Evolutionary conservation across 2,888 invertebrate species (phyloP), one percentile per base, ranked within the genome.

Genomic region (Alcis repandata): DNA sequence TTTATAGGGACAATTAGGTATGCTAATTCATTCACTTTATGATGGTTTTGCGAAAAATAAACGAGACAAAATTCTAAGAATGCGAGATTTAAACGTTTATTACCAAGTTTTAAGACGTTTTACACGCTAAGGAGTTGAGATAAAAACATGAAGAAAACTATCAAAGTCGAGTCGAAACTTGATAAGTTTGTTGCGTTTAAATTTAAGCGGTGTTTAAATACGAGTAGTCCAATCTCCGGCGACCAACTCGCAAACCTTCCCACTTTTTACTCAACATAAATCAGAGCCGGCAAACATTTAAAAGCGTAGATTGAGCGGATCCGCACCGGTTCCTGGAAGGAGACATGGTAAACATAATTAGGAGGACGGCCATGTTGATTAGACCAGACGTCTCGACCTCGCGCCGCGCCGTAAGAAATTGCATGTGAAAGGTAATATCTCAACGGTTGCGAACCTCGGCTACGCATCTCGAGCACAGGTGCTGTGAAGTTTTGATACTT

Each of bases 11-110:
- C 91, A 92, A 90, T 92, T 90, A 91, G 83, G 86, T 88, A 91
- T 91, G 91, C 87, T 91, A 90, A 92, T 92, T 88, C 87, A 85
- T 86, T 89, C 88, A 87, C 86, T 88, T 88, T 88, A 86, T 87
- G 88, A 84, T 81, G 83, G 81, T 81, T 86, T 87, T 84, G 82
- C 82, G 77, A 83, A 87, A 85, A 88, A 56, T 43, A 36, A 83
- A 80, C 71, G 76, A 69, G 77, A 79, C 75, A 82, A 87, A 87
- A 82, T 84, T 86, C 85, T 82, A 82, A 82, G 78, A 20, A 33
- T 36, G 81, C 82, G 79, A 77, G 80, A 83, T 85, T 86, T 81
- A 74, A 80, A 76, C 71, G 75, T 73, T 73, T 70, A n/a, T n/a
- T 73, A 67, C 54, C 61, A 54, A 46, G 27, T 36, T 36, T 51